Conservation (phyloP, 2,797 vertebrate species). For the Dipus sagitta region DNA sequence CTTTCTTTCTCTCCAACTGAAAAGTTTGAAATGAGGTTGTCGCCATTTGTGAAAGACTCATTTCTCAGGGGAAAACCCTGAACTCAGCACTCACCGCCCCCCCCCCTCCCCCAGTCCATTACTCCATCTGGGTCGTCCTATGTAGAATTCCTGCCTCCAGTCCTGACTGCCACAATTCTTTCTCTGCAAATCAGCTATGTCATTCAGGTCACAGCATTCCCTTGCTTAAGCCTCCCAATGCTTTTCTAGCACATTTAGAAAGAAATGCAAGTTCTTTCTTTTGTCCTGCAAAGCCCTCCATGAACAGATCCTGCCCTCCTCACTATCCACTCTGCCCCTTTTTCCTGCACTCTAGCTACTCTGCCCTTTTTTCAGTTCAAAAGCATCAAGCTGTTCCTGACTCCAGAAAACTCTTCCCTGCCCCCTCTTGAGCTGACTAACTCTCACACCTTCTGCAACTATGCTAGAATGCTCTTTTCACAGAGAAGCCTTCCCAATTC, state of each 20-base stretch:
- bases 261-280: conserved; percentile 12
- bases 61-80: not conserved
- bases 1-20: conserved; percentile 50
- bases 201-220: not conserved
- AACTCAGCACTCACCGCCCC: no score
- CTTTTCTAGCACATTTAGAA: conserved; percentile 4
- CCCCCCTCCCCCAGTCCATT: not conserved
- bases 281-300: not conserved
- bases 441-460: not conserved
- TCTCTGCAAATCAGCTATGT: not conserved
- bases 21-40: not conserved
- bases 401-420: not conserved
- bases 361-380: conserved; percentile 34
- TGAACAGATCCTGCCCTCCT: not conserved
- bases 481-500: not conserved
- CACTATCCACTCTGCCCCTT: not conserved
- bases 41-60: not conserved
- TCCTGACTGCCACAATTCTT: not conserved
- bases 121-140: not conserved
- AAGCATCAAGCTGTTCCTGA: conserved; percentile 19
- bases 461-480: not conserved
- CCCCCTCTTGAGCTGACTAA: not conserved
- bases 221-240: not conserved
- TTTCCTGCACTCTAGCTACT: not conserved
- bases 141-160: not conserved